Evolutionary conservation across 2,797 vertebrate genomes (phyloP).

Genomic region (Intellagama lesueurii): DNA sequence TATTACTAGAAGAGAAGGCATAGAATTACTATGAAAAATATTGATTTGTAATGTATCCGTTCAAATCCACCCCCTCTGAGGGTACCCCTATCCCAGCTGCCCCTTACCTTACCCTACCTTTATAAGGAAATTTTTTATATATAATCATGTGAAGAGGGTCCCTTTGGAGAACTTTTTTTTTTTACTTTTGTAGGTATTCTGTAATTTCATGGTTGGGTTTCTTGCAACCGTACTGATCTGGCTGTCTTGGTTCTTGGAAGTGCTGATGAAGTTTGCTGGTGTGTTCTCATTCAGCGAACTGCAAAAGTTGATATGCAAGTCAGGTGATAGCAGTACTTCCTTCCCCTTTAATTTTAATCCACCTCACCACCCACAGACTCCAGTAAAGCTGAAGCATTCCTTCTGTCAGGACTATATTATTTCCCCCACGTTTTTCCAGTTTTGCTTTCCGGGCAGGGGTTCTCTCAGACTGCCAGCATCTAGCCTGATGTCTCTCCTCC

Average conservation of each 20-base stretch:
- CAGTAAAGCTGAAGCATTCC: not conserved
- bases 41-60: too few relatives aligned
- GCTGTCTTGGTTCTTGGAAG: not conserved
- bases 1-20: too few relatives aligned
- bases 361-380: too few relatives aligned
- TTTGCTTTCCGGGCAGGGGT: constrained; percentile 9
- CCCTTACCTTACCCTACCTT: too few relatives aligned
- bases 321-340: not conserved
- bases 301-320: not conserved
- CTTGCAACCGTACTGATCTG: not conserved
- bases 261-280: not conserved
- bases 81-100: too few relatives aligned
- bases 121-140: too few relatives aligned
- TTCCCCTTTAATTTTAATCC: constrained; percentile 11
- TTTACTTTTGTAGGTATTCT: not conserved
- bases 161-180: not conserved
- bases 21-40: too few relatives aligned
- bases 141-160: not conserved
- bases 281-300: not conserved
- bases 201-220: not conserved
- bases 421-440: constrained; percentile 1
- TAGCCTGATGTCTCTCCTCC: constrained; percentile 18
- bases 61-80: too few relatives aligned
- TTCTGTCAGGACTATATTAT: constrained; percentile 1
- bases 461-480: not conserved